Conservation (phyloP, 2,888 invertebrate genomes). For the Leptogaster cylindrica region DNA sequence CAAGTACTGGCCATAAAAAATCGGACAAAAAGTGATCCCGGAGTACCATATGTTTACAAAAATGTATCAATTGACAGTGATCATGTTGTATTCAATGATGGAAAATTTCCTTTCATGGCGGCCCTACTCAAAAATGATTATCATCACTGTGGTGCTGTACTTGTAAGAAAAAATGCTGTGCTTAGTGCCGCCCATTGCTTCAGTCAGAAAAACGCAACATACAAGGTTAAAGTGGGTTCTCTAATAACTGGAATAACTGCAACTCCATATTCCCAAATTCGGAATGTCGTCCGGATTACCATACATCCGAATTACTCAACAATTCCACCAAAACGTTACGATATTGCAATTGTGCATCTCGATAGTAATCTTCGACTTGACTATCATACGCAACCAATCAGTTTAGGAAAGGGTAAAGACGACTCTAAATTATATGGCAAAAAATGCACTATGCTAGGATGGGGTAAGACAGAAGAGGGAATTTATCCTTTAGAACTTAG, state of each 20-base stretch:
- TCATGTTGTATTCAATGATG: not conserved
- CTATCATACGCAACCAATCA: too few species aligned
- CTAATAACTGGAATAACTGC: not conserved
- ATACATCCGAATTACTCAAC: not conserved
- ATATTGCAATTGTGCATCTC: slow-evolving; percentile 12
- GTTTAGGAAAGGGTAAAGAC: too few species aligned
- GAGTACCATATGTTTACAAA: too few species aligned
- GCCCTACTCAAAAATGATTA: not conserved
- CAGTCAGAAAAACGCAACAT: not conserved
- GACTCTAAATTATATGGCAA: too few species aligned
- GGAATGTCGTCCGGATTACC: not conserved
- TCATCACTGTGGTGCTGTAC: not conserved
- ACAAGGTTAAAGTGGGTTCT: not conserved
- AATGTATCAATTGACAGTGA: too few species aligned
- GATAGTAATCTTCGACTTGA: not conserved
- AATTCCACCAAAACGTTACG: not conserved
- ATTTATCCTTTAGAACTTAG: too few species aligned
- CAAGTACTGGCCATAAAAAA: too few species aligned
- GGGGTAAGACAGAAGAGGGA: too few species aligned
- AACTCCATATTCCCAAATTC: not conserved
- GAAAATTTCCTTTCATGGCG: slow-evolving; percentile 11
- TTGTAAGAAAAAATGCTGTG: not conserved
- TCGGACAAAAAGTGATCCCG: too few species aligned
- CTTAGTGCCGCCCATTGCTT: slow-evolving; percentile 18
- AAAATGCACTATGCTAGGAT: too few species aligned